phyloP scores from a whole-genome alignment of 2,888 invertebrate species.

The Tetanocera ferruginea region DNA sequence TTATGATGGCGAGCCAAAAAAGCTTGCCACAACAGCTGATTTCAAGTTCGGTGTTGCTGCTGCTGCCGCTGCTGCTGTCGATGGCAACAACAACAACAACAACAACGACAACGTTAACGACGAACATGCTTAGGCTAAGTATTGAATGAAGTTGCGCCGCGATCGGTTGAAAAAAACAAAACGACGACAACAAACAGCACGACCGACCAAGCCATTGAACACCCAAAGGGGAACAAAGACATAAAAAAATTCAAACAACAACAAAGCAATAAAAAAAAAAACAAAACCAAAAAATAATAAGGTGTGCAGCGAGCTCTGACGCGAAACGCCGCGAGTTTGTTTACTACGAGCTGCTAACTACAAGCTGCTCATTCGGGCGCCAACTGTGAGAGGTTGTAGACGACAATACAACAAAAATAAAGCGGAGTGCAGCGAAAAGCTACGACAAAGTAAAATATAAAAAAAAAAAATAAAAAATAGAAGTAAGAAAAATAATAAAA shows the following conservation, averaged over 20 bases:
- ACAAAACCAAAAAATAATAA: constrained; percentile 29
- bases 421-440: constrained; percentile 1
- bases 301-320: constrained; percentile 7
- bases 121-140: background rate
- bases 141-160: background rate
- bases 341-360: background rate
- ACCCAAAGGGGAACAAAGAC: constrained; percentile 19
- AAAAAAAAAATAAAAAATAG: background rate
- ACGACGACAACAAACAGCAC: constrained; percentile 36
- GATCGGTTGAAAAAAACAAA: constrained; percentile 8
- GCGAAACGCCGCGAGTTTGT: background rate
- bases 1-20: background rate
- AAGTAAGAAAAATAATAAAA: background rate
- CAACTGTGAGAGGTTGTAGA: constrained; percentile 53
- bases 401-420: constrained; percentile 32
- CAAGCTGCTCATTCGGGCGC: constrained; percentile 54
- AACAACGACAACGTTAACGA: constrained; percentile 5
- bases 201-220: constrained; percentile 19
- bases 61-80: background rate
- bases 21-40: background rate
- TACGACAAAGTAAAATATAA: background rate
- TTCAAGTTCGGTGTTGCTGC: background rate
- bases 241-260: background rate
- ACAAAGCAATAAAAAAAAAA: background rate
- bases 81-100: constrained; percentile 28